These are phyloP conservation scores for Acarapis woodi DNA, from an alignment of 1,140 invertebrate genomes.

Conservation along the genomic window DNA sequence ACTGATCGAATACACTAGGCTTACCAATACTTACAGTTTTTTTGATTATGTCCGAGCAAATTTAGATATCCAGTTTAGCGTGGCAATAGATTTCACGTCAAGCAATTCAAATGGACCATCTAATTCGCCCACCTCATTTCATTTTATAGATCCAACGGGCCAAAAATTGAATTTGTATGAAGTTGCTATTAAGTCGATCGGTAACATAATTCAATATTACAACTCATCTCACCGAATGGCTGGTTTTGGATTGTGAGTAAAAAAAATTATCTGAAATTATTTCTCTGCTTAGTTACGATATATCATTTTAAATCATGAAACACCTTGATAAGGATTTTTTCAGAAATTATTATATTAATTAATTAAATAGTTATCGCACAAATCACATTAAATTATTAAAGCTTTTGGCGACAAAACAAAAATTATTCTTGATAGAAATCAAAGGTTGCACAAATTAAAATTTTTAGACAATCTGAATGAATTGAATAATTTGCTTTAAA, in stretches of 20 bases:
- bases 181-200: conserved; percentile 26
- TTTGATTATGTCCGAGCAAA: conserved; percentile 10
- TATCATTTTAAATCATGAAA: no score
- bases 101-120: conserved; percentile 38
- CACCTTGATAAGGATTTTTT: no score
- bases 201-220: conserved; percentile 33
- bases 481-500: no score
- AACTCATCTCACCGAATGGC: conserved; percentile 14
- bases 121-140: conserved; percentile 23
- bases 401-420: no score
- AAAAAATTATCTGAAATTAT: no score
- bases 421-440: no score
- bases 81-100: conserved; percentile 36
- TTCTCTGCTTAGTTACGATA: no score
- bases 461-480: no score
- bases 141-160: conserved; percentile 23
- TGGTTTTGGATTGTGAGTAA: conserved; percentile 10
- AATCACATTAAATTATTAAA: no score
- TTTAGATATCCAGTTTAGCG: conserved; percentile 27
- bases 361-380: no score
- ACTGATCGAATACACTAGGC: conserved; percentile 1
- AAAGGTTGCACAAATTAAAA: no score
- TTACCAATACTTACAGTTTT: conserved; percentile 2
- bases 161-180: conserved; percentile 25
- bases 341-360: no score